A percentile compares a stretch with the other conserved stretches of the same genome.
These are phyloP conservation scores for Zosterops pallidus DNA, from an alignment of 2,113 vertebrate species.

Conservation along the genomic window DNA sequence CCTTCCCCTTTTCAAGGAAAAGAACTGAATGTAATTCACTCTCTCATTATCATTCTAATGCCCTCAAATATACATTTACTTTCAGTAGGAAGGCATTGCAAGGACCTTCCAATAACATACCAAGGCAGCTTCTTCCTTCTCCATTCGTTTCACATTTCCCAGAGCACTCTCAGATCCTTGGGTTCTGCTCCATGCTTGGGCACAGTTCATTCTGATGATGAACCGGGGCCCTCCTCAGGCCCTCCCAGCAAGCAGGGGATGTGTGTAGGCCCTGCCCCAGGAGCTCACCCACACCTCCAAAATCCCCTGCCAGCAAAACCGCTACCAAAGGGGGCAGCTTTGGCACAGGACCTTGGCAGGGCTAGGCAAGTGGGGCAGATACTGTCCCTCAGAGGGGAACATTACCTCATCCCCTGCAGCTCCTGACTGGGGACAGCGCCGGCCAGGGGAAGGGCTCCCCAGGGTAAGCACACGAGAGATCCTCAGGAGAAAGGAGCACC, in stretches of 20 bases:
- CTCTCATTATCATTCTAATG: neutral
- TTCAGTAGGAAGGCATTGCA: neutral
- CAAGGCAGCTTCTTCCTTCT: slow-evolving; percentile 53
- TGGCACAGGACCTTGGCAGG: neutral
- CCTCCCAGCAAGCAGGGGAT: neutral
- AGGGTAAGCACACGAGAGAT: rapidly evolving
- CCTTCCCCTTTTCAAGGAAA: neutral
- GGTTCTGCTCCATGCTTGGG: slow-evolving; percentile 38
- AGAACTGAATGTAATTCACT: neutral
- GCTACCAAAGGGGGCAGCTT: neutral
- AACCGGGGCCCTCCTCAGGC: neutral
- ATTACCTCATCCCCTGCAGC: neutral
- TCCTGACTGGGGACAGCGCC: rapidly evolving
- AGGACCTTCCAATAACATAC: slow-evolving; percentile 55
- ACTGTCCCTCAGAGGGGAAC: neutral
- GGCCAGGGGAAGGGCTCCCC: neutral
- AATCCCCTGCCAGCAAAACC: neutral
- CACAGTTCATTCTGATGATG: slow-evolving; percentile 7
- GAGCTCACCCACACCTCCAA: neutral
- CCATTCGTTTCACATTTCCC: slow-evolving; percentile 44
- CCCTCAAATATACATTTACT: neutral
- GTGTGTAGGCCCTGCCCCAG: neutral
- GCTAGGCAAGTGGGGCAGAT: neutral
- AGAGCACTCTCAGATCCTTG: slow-evolving; percentile 33
- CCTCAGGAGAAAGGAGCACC: neutral